These are phyloP conservation scores for Ooceraea biroi DNA, from an alignment of 1,140 invertebrate species.

Conservation along the genomic window DNA sequence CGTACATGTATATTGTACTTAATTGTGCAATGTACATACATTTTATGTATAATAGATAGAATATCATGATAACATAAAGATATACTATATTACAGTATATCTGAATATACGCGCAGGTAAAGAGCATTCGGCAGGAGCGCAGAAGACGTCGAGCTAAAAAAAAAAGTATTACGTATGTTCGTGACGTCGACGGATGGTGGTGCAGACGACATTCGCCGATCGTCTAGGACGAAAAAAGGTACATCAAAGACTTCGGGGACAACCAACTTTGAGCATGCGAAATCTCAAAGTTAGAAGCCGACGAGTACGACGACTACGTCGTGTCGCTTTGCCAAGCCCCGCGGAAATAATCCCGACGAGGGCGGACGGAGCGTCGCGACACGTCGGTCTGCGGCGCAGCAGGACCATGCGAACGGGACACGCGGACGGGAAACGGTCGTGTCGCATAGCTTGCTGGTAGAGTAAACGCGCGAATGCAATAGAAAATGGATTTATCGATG, in stretches of 20 bases:
- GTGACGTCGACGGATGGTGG: constrained; percentile 36
- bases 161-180: constrained; percentile 47
- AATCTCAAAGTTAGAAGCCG: constrained; percentile 52
- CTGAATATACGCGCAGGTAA: not conserved
- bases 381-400: constrained; percentile 33
- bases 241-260: constrained; percentile 61
- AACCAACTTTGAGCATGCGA: constrained; percentile 54
- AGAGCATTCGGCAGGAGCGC: not conserved
- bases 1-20: not conserved
- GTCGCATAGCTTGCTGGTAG: constrained; percentile 13
- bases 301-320: constrained; percentile 20
- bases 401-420: constrained; percentile 34
- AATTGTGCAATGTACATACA: not conserved
- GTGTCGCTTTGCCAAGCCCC: constrained; percentile 77
- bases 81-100: constrained; percentile 26
- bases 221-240: constrained; percentile 17
- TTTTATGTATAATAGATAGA: not conserved
- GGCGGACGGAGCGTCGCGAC: constrained; percentile 43
- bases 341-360: constrained; percentile 74
- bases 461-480: constrained; percentile 29
- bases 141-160: constrained; percentile 5
- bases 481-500: constrained; percentile 52
- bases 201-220: constrained; percentile 7
- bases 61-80: not conserved
- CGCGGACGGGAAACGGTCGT: constrained; percentile 38